These are phyloP conservation scores for Laticauda laticaudata DNA, from an alignment of 2,113 vertebrate genomes.

Conservation along the genomic window DNA sequence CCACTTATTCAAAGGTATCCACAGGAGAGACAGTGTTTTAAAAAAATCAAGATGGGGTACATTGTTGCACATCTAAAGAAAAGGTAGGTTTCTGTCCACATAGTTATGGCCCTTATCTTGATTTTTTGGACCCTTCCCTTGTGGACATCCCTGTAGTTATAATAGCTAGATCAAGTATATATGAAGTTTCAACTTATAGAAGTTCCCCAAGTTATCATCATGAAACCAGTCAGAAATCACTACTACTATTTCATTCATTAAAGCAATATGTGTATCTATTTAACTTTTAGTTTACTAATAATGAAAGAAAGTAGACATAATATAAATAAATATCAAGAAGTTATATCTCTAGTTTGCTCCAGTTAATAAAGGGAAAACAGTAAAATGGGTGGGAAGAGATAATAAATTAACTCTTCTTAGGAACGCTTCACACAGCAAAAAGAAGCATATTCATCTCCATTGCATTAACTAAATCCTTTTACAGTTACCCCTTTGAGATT, in stretches of 20 bases:
- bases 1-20: not conserved
- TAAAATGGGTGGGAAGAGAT: not conserved
- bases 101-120: not conserved
- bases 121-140: not conserved
- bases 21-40: not conserved
- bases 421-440: not conserved
- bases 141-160: not conserved
- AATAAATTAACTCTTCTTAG: not conserved
- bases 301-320: not conserved
- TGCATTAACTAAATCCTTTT: not conserved
- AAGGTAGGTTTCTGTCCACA: not conserved
- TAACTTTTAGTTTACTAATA: not conserved
- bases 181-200: not conserved
- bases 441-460: not conserved
- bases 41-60: not conserved
- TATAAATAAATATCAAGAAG: not conserved
- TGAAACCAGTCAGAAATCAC: not conserved
- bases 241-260: not conserved
- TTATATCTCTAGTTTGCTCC: not conserved
- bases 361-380: not conserved
- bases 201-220: not conserved
- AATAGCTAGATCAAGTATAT: not conserved
- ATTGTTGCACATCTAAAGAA: not conserved
- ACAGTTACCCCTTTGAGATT: not conserved
- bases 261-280: not conserved